Evolutionary conservation across 1,140 invertebrate species (phyloP), one percentile per base, ranked within the genome.

Genomic region (Meloidogyne exigua): DNA sequence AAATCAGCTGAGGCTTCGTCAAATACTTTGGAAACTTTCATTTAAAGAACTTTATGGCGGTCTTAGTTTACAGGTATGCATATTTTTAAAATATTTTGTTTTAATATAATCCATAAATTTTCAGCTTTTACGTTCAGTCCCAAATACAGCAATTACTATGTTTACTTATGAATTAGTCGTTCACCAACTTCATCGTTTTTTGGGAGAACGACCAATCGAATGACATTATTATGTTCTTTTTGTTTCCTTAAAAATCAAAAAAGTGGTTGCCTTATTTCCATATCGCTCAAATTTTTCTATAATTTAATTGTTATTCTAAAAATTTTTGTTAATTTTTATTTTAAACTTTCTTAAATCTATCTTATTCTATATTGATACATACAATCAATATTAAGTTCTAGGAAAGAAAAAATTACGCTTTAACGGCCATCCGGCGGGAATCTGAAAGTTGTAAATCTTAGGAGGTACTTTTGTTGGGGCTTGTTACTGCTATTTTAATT

Each of bases 1-100:
- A 42, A 67, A 76, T 26, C 13, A 76, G 18, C 49, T 75, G 65
- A 76, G 80, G 4, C 80, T 81, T 71, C 77, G 68, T 25, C 62
- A 57, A 21, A 42, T 81, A 21, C 11, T n/a, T 26, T 21, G 32
- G 4, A 66, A 77, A 26, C 81, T 71, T 49, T 65, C 78, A 15
- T 39, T 78, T 36, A 81, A 76, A 39, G 81, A 79, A 28, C 15
- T 81, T 39, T 81, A 81, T 49, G 32, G 79, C n/a, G 80, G 80
- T 15, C 66, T 81, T 32, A 39, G 57, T 32, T 64, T 81, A 36
- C 80, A 81, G 72, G 80, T 81, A 57, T 49, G n/a, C n/a, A n/a
- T 49, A 18, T n/a, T n/a, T n/a, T 32, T 32, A 3, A 7, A 32
- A 32, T 32, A 32, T 32, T 32, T 32, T 32, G 28, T 32, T 32